Evolutionary conservation across 2,113 vertebrate genomes (phyloP), one percentile per base, ranked within the genome.

Genomic region (Vulpes ferrilata): DNA sequence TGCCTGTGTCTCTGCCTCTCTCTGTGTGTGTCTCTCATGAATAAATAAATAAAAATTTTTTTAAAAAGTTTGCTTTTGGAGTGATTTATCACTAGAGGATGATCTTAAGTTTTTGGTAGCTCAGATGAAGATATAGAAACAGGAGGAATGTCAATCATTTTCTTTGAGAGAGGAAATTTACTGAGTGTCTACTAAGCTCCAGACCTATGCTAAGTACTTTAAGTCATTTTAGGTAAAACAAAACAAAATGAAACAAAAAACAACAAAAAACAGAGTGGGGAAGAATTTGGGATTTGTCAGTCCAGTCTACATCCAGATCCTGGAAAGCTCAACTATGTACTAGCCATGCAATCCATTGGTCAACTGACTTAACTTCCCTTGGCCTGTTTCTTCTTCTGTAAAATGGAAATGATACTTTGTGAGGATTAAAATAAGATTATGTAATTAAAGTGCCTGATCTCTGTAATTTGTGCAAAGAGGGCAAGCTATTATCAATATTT

Each of bases 1-100:
- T 43, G 43, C 43, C 43, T 43, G 6, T 43, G 43, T 43, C 43
- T 43, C 43, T 43, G 43, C 43, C 43, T 43, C 43, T 43, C 43
- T 43, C 43, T 43, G 38, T 38, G 38, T 43, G 43, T 43, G 43
- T 43, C 43, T 43, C 43, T 43, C 43, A 43, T 43, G 43, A 43
- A 43, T 43, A 43, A 7, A 43, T 43, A 43, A 43, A 43, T 43
- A 43, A 43, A 43, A 7, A 7, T 35, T 35, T 35, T 35, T 35
- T 7, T 6, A 43, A 43, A 43, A 38, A 38, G 1, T 92, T 32
- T 93, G n/a, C 62, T 76, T 69, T 59, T 88, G 65, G 57, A 97
- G 71, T 93, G 51, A 93, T 89, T 88, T 92, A 81, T 93, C 79
- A 92, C 88, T 88, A 92, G 51, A 94, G 88, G 64, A 59, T 81